Base-by-base conservation (phyloP, 1,140 invertebrate species). In the Octopus bimaculoides region DNA sequence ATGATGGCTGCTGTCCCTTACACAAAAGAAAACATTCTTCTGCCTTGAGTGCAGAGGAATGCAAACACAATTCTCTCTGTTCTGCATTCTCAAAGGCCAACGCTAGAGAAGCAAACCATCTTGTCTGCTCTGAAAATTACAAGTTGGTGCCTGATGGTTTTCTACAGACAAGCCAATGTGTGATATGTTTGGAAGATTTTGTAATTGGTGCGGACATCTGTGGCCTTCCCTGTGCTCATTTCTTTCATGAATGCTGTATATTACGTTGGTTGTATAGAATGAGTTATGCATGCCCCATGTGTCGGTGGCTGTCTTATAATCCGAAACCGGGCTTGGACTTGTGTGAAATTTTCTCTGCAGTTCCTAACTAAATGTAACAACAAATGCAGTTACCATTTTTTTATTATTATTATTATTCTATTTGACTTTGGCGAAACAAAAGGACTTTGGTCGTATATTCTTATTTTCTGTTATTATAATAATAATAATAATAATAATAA, bases 251-350 rank as follows among this genome's bases (percentile, higher is more conserved):
- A 54, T 82, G 87, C 8, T 92, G 92, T 84, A 91, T 92, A 20
- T 82, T 92, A 81, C 80, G 83, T 5, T 92, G 92, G 92, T 84
- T 92, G 9, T 84, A 85, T 7, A 85, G 91, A 80, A 91, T 92
- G 77, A 91, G 92, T 83, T 91, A 92, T 84, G 90, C 91, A 78
- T 92, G 92, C 84, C 92, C 92, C 5, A 87, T 92, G 17, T 92
- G 92, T 84, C 87, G 92, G 26, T 92, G 92, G 91, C 91, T 92
- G 17, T 89, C 92, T 5, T 92, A 92, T 82, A 89, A 89, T 82
- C 81, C 83, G 26, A 89, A 87, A 80, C 81, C 71, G 77, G 26
- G 26, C 26, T 41, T 41, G 26, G 26, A 41, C 26, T 41, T 41
- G 26, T 41, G 26, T 41, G 26, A 41, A 41, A 41, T 41, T 41